These are phyloP conservation scores for Heliconius cydno DNA, from an alignment of 2,888 invertebrate species.

Conservation along the genomic window DNA sequence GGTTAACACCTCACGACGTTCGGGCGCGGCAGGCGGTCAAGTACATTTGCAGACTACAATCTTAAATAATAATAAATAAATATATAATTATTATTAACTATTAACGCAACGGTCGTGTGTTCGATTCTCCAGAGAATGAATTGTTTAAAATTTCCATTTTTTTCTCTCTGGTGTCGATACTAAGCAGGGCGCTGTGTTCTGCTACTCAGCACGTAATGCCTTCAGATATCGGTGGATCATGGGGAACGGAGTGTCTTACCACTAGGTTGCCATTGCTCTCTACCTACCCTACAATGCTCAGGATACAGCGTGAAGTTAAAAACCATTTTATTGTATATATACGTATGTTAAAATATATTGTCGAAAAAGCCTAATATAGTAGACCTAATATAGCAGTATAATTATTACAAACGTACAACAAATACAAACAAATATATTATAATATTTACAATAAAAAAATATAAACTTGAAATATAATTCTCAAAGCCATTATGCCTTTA, in stretches of 20 bases:
- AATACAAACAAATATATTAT: not conserved
- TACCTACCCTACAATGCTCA: not conserved
- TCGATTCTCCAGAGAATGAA: not conserved
- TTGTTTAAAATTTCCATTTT: not conserved
- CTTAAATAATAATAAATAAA: not conserved
- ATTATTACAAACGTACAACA: too few relatives aligned
- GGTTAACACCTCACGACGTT: constrained; percentile 68
- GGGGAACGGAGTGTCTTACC: not conserved
- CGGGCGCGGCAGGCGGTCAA: constrained; percentile 39
- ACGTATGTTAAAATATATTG: too few relatives aligned
- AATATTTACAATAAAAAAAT: not conserved
- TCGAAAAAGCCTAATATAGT: too few relatives aligned
- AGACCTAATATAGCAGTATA: too few relatives aligned
- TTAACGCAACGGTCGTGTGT: not conserved
- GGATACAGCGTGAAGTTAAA: not conserved
- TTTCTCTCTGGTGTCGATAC: too few relatives aligned
- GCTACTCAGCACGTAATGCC: not conserved
- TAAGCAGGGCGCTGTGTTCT: not conserved
- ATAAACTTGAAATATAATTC: constrained; percentile 7
- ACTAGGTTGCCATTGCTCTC: not conserved
- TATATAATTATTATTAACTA: not conserved
- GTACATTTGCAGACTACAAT: constrained; percentile 35
- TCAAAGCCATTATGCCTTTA: constrained; percentile 31
- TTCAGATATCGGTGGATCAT: not conserved
- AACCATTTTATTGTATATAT: too few relatives aligned